phyloP scores from a whole-genome alignment of 2,888 invertebrate species.

The Caenorhabditis plicata region DNA sequence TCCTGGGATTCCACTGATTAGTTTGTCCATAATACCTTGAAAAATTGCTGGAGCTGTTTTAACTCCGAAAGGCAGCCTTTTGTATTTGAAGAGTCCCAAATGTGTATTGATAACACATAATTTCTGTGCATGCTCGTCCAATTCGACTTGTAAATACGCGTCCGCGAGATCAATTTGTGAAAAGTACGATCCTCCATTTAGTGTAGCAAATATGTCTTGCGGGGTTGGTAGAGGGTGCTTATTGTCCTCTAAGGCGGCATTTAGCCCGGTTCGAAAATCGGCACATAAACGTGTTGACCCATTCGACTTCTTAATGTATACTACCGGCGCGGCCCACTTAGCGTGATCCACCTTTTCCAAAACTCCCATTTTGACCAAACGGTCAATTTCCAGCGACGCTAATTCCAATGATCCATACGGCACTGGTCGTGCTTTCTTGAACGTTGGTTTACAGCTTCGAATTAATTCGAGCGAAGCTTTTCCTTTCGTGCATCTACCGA shows the following conservation, averaged over 20 bases:
- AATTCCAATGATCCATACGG: conserved; percentile 8
- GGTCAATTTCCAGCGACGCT: conserved; percentile 21
- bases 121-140: conserved; percentile 32
- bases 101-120: conserved; percentile 44
- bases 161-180: conserved; percentile 42
- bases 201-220: conserved; percentile 35
- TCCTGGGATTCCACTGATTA: conserved; percentile 28
- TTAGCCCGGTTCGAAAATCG: conserved; percentile 48
- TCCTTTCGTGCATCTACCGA: not conserved
- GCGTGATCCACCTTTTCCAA: conserved; percentile 28
- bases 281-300: conserved; percentile 43
- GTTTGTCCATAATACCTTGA: conserved; percentile 37
- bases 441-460: not conserved
- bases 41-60: conserved; percentile 44
- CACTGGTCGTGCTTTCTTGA: not conserved
- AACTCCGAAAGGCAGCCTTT: conserved; percentile 46
- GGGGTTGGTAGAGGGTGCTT: conserved; percentile 42
- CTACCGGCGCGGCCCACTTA: conserved; percentile 46
- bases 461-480: not conserved
- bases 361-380: conserved; percentile 21
- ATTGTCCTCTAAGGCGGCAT: conserved; percentile 27
- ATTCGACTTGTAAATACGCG: conserved; percentile 45
- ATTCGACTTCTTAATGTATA: conserved; percentile 38
- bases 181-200: conserved; percentile 39
- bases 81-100: conserved; percentile 37